These are phyloP conservation scores for Kradibia gibbosae DNA, from an alignment of 1,140 invertebrate species.

Conservation along the genomic window DNA sequence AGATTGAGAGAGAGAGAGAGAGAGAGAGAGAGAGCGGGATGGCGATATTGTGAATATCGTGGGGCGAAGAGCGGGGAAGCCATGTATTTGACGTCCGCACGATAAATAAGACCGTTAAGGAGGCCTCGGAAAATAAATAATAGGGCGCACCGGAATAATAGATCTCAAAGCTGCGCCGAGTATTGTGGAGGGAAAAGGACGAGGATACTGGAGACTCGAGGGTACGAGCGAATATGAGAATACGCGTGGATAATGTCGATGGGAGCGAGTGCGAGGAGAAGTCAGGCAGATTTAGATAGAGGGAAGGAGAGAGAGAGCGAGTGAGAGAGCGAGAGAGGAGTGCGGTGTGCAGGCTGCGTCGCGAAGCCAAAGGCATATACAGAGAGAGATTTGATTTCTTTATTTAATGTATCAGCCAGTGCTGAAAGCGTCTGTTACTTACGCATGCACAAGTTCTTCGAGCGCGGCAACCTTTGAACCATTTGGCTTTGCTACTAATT, in stretches of 20 bases:
- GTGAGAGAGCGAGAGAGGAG: background rate
- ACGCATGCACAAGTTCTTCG: background rate
- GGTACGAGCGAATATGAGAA: background rate
- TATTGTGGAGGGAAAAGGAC: background rate
- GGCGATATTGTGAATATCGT: no score
- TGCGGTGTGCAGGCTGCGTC: background rate
- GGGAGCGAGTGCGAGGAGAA: slow-evolving; percentile 24
- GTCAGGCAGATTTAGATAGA: background rate
- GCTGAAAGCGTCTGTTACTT: background rate
- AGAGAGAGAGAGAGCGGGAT: background rate
- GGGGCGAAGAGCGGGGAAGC: background rate
- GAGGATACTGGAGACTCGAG: slow-evolving; percentile 6
- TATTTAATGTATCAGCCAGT: slow-evolving; percentile 16
- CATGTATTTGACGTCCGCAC: slow-evolving; percentile 60
- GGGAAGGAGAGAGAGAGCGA: background rate
- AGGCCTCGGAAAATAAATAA: slow-evolving; percentile 61
- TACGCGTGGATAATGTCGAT: background rate
- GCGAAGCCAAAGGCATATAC: slow-evolving; percentile 2
- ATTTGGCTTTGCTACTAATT: background rate
- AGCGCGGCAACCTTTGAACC: background rate
- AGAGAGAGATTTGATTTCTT: slow-evolving; percentile 18
- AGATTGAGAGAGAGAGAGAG: background rate
- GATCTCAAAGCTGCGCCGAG: slow-evolving; percentile 46
- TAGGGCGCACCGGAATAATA: slow-evolving; percentile 60
- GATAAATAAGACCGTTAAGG: slow-evolving; percentile 61